These are phyloP conservation scores for Bombus waltoni DNA, from an alignment of 1,140 invertebrate species.

Conservation along the genomic window DNA sequence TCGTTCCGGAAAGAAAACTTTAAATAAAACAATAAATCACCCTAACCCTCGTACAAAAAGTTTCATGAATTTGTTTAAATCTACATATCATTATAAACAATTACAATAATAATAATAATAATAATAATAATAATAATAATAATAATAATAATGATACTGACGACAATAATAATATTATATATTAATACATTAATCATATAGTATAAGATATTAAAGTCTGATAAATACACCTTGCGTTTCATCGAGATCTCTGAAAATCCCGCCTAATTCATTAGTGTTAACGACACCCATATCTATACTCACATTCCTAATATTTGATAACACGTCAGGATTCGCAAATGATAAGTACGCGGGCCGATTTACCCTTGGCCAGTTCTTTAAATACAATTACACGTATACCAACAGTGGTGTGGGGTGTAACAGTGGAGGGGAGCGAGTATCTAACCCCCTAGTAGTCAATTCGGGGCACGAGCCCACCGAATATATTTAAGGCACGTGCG, in stretches of 20 bases:
- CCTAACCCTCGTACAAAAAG: accelerated
- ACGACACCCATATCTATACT: accelerated
- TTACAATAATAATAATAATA: too few species aligned
- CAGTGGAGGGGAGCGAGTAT: slow-evolving; percentile 9
- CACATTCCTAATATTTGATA: background rate
- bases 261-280: background rate
- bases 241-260: background rate
- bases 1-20: background rate
- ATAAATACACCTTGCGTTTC: slow-evolving; percentile 39
- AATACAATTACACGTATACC: slow-evolving; percentile 71
- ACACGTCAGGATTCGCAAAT: slow-evolving; percentile 21
- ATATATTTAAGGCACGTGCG: slow-evolving; percentile 67
- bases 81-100: too few species aligned
- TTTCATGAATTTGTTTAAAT: background rate
- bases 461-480: slow-evolving; percentile 38
- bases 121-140: too few species aligned
- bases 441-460: slow-evolving; percentile 38
- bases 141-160: too few species aligned
- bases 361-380: slow-evolving; percentile 59
- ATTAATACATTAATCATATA: too few species aligned
- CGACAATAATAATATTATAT: too few species aligned
- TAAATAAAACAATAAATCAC: too few species aligned
- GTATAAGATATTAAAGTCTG: too few species aligned
- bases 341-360: slow-evolving; percentile 11
- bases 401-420: background rate